Evolutionary conservation across 2,888 invertebrate species (phyloP).

Genomic region (Plebejus argus): DNA sequence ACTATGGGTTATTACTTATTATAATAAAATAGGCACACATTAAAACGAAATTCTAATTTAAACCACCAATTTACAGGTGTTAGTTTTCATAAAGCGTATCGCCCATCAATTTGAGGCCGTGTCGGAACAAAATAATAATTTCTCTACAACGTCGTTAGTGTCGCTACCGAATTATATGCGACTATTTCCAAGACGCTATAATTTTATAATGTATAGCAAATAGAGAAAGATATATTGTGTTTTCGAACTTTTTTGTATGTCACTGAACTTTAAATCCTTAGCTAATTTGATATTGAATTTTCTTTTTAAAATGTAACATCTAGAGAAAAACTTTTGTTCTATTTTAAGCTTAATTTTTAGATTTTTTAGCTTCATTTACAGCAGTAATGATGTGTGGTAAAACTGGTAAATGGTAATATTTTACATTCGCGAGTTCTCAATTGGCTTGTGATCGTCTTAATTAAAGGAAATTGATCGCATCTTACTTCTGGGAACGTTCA

Average conservation of each 20-base stretch:
- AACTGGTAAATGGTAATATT: too few species aligned
- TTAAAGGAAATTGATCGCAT: slow-evolving; percentile 47
- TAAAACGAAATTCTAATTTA: not conserved
- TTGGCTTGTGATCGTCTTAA: slow-evolving; percentile 52
- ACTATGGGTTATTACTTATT: too few species aligned
- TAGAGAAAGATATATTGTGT: not conserved
- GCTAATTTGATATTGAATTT: not conserved
- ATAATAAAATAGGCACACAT: not conserved
- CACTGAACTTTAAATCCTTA: not conserved
- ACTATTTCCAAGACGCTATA: not conserved
- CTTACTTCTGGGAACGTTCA: slow-evolving; percentile 47
- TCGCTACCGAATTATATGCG: not conserved
- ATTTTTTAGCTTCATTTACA: too few species aligned
- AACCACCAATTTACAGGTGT: slow-evolving; percentile 15
- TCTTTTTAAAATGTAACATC: not conserved
- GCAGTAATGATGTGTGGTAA: not conserved
- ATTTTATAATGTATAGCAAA: not conserved
- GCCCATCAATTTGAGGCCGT: not conserved
- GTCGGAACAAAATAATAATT: slow-evolving; percentile 10
- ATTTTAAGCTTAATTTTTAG: too few species aligned
- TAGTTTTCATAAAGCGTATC: slow-evolving; percentile 2
- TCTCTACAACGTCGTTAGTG: not conserved
- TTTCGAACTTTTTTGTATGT: slow-evolving; percentile 11
- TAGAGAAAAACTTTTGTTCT: not conserved
- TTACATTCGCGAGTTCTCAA: slow-evolving; percentile 39